Evolutionary conservation across 2,888 invertebrate species (phyloP), one percentile per base, ranked within the genome.

Genomic region (Lymantria monacha): DNA sequence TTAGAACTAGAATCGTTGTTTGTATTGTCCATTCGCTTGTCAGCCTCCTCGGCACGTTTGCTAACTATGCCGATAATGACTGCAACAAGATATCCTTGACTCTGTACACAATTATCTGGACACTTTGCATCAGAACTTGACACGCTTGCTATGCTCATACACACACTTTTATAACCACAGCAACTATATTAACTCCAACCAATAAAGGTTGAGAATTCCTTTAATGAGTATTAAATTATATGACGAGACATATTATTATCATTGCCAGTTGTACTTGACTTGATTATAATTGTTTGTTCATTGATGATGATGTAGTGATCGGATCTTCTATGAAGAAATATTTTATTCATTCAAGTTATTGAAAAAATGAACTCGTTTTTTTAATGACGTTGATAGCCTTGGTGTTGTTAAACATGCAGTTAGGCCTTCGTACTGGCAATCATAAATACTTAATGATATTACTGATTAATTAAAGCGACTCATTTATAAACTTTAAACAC

Each of bases 51-150:
- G 59, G 60, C 69, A 66, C 57, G 66, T 66, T 66, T 47, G 55
- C 53, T 66, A 69, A 63, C 67, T 67, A 66, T 69, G 67, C 64
- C 61, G 67, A 57, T 83, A 79, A 78, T 79, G 76, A 69, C 72
- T 64, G 69, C 76, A 69, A 87, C 83, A 72, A 72, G 90, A 76
- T 72, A 80, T 71, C 90, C 90, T 90, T 90, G 90, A 85, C 88
- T 87, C 76, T 73, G 80, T 77, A 78, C 82, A 80, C 82, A 81
- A 86, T 87, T 85, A 89, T 84, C 85, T 88, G 85, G 87, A 84
- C 85, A 80, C 74, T 84, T 83, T 79, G 77, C 84, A 80, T 82
- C 78, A 73, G 76, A 78, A 83, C 85, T 85, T 82, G 85, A 85
- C 84, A 85, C 72, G 66, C 72, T 79, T 83, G 74, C 70, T 22